phyloP scores from a whole-genome alignment of 2,113 vertebrate species.

The Cnemophilus loriae region DNA sequence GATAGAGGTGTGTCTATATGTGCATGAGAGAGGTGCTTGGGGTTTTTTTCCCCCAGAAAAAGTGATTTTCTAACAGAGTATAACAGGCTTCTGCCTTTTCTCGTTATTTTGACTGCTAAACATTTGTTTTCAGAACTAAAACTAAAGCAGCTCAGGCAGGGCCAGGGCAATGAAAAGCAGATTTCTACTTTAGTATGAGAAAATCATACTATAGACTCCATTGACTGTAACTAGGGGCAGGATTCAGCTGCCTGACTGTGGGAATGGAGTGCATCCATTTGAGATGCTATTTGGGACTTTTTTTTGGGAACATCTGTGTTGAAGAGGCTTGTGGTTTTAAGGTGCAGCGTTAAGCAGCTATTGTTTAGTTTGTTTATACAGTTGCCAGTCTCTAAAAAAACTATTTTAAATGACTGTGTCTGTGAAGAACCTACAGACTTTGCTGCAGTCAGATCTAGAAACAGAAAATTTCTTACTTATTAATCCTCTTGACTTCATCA shows the following conservation, averaged over 20 bases:
- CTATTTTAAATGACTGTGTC: background rate
- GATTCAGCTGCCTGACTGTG: background rate
- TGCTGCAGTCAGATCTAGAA: background rate
- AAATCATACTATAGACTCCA: background rate
- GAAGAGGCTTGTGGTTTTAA: background rate
- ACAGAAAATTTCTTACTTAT: background rate
- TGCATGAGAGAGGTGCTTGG: background rate
- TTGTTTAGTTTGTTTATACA: background rate
- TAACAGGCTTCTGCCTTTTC: background rate
- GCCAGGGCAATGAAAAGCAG: background rate
- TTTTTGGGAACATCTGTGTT: background rate
- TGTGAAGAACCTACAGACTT: background rate
- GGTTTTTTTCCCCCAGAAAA: background rate
- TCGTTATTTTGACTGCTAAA: background rate
- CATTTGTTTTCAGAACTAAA: background rate
- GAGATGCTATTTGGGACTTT: background rate
- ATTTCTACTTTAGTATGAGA: background rate
- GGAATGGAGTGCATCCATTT: background rate
- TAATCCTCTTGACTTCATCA: background rate
- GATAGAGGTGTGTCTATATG: fast-evolving
- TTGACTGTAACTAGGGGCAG: background rate
- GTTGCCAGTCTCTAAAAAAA: fast-evolving
- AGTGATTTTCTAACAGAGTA: background rate
- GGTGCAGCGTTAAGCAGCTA: background rate
- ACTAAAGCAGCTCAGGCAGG: background rate